Evolutionary conservation across 2,888 invertebrate genomes (phyloP).

Genomic region (Nymphalis c-album): DNA sequence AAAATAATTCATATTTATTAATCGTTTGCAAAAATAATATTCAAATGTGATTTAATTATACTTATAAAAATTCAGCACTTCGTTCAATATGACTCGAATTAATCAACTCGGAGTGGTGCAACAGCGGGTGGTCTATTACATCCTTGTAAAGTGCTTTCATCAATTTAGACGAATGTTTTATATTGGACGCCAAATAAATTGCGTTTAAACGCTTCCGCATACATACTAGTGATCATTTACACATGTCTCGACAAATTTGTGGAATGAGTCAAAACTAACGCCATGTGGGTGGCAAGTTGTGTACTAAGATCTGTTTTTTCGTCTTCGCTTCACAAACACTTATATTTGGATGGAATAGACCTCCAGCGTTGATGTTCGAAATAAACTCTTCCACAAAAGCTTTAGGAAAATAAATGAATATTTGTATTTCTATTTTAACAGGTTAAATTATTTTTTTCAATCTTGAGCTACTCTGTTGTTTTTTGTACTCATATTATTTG

Average conservation of each 20-base stretch:
- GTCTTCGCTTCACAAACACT: slow-evolving; percentile 55
- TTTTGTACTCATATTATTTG: slow-evolving; percentile 16
- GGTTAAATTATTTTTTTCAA: neutral
- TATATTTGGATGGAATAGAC: slow-evolving; percentile 62
- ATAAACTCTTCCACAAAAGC: slow-evolving; percentile 15
- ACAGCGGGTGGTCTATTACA: slow-evolving; percentile 33
- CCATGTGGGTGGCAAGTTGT: slow-evolving; percentile 66
- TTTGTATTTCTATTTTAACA: slow-evolving; percentile 3
- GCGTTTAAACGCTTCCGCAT: slow-evolving; percentile 52
- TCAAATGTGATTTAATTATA: neutral
- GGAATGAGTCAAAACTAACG: slow-evolving; percentile 54
- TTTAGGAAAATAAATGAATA: slow-evolving; percentile 7
- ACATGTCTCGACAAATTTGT: slow-evolving; percentile 50
- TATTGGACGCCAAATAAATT: slow-evolving; percentile 33
- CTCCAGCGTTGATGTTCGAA: slow-evolving; percentile 61
- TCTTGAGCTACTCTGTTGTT: slow-evolving; percentile 12
- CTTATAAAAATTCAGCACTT: neutral
- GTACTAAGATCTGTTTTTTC: slow-evolving; percentile 50
- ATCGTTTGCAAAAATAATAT: neutral
- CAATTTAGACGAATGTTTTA: slow-evolving; percentile 35
- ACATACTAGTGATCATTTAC: slow-evolving; percentile 44
- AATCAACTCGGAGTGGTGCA: slow-evolving; percentile 26
- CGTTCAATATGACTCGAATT: slow-evolving; percentile 1
- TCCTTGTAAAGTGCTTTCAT: slow-evolving; percentile 28
- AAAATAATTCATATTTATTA: neutral